A percentile compares a stretch with the other conserved stretches of the same genome.
Conservation (phyloP, 2,888 invertebrate species). For the Leucoma salicis region DNA sequence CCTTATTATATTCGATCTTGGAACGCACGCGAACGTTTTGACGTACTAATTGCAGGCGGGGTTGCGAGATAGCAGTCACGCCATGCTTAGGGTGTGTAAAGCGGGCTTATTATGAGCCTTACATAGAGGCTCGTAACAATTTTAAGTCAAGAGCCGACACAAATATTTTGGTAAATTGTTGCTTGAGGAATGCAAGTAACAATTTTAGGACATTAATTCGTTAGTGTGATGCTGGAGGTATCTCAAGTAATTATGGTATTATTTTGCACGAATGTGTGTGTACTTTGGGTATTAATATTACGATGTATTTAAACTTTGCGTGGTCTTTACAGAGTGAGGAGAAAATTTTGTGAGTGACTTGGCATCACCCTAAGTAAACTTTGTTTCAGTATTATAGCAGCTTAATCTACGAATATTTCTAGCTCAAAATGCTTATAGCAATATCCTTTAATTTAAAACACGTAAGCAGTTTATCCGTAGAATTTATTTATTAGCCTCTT, state of each 20-base stretch:
- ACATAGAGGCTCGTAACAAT: conserved; percentile 30
- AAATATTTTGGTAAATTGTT: conserved; percentile 43
- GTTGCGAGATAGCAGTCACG: conserved; percentile 49
- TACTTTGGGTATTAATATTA: conserved; percentile 9
- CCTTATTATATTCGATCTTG: conserved; percentile 64
- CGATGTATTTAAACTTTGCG: neutral
- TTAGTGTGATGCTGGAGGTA: conserved; percentile 20
- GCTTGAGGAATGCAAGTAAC: conserved; percentile 38
- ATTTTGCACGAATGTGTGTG: conserved; percentile 7
- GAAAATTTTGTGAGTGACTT: neutral
- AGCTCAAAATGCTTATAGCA: neutral
- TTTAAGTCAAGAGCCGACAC: conserved; percentile 32
- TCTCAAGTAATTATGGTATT: conserved; percentile 16
- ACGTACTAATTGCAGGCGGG: conserved; percentile 59
- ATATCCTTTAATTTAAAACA: conserved; percentile 9
- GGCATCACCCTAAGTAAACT: neutral
- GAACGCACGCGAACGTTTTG: conserved; percentile 64
- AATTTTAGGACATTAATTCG: conserved; percentile 23
- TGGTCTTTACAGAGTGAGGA: neutral
- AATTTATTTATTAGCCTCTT: conserved; percentile 19
- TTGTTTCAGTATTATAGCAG: neutral
- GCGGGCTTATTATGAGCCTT: conserved; percentile 35
- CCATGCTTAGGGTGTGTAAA: conserved; percentile 35
- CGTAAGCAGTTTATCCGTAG: conserved; percentile 20
- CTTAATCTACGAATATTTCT: neutral